These are phyloP conservation scores for Mustelus asterias DNA, from an alignment of 2,113 vertebrate species.

Conservation along the genomic window DNA sequence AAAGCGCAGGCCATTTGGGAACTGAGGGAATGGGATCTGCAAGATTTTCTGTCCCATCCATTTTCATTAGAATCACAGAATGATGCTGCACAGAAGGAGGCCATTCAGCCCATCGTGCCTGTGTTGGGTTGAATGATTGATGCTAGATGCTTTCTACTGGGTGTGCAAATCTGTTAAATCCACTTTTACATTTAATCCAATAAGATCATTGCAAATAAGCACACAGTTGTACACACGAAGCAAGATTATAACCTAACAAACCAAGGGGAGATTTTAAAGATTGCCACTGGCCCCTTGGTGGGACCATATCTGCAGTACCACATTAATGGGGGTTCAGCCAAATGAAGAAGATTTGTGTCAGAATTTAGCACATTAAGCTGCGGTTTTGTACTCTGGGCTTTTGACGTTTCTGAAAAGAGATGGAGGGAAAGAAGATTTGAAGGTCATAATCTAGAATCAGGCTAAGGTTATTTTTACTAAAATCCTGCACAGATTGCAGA, in stretches of 20 bases:
- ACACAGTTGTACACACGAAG: neutral
- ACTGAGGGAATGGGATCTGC: neutral
- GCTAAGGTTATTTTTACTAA: neutral
- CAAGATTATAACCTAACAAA: neutral
- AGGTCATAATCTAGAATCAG: neutral
- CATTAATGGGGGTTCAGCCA: neutral
- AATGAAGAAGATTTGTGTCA: neutral
- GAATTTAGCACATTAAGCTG: neutral
- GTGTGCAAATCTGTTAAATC: neutral
- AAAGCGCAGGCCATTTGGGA: neutral
- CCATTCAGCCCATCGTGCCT: neutral
- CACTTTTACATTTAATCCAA: neutral
- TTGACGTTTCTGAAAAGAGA: neutral
- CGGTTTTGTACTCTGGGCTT: neutral
- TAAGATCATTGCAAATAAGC: neutral
- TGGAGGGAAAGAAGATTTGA: neutral
- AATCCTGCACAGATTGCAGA: neutral
- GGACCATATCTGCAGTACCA: neutral
- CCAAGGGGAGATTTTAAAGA: neutral
- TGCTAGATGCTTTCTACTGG: neutral
- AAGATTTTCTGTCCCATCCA: neutral
- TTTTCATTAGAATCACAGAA: neutral
- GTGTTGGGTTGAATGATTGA: neutral
- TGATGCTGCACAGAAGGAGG: neutral
- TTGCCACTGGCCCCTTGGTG: neutral